Percentiles rank a stretch among this genome's conserved stretches.
phyloP scores from a whole-genome alignment of 2,888 invertebrate genomes.

The Cephus nigrinus region DNA sequence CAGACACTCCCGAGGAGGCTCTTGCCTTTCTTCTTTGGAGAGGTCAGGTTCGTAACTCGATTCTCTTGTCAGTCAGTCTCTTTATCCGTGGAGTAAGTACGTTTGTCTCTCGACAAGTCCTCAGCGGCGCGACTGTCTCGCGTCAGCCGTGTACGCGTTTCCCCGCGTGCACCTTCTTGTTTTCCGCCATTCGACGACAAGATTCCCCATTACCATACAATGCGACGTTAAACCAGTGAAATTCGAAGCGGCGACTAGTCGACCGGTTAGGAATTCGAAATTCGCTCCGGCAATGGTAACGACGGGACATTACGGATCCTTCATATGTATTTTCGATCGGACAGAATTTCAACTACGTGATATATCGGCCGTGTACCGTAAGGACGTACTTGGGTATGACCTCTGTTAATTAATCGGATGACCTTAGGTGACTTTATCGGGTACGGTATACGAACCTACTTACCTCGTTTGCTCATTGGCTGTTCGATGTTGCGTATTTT shows the following conservation, averaged over 20 bases:
- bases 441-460: neutral
- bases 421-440: neutral
- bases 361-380: neutral
- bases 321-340: neutral
- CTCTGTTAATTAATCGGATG: neutral
- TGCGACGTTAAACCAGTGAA: neutral
- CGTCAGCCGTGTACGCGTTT: too few relatives aligned
- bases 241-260: neutral
- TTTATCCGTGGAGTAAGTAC: constrained; percentile 10
- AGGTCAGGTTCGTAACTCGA: constrained; percentile 35
- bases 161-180: neutral
- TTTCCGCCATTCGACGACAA: neutral
- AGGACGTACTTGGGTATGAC: neutral
- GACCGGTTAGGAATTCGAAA: neutral
- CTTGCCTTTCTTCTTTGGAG: constrained; percentile 25
- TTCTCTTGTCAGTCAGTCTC: constrained; percentile 24
- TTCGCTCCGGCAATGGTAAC: neutral
- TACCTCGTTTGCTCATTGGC: neutral
- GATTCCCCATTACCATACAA: neutral
- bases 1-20: neutral
- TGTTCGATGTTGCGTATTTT: neutral
- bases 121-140: neutral
- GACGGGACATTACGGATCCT: neutral
- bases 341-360: neutral
- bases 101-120: neutral